These are phyloP conservation scores for Rachycentron canadum DNA, from an alignment of 2,797 vertebrate genomes.

Conservation along the genomic window DNA sequence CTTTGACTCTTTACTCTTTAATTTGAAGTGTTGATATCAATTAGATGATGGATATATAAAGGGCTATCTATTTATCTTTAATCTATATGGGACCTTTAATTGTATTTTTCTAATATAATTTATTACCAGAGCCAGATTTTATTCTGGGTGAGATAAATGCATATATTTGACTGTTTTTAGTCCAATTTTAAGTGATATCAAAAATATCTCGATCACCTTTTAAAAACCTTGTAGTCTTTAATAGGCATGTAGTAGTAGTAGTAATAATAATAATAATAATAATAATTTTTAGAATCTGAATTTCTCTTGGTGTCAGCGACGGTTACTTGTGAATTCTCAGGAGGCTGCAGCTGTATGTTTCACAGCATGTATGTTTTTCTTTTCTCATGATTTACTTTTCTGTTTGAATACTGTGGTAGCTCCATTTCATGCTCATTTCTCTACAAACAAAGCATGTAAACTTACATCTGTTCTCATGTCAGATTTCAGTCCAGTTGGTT, in stretches of 20 bases:
- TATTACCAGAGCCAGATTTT: too few relatives aligned
- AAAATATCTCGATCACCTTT: neutral
- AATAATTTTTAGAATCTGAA: neutral
- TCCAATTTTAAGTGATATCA: too few relatives aligned
- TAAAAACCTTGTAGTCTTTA: neutral
- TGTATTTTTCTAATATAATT: too few relatives aligned
- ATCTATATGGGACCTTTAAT: too few relatives aligned
- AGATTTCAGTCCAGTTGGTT: neutral
- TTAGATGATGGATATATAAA: too few relatives aligned
- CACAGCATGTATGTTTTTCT: slow-evolving; percentile 52
- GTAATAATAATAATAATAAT: too few relatives aligned
- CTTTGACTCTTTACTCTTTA: too few relatives aligned
- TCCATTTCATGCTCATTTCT: slow-evolving; percentile 11
- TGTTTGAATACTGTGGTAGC: slow-evolving; percentile 7
- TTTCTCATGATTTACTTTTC: neutral
- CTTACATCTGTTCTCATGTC: neutral
- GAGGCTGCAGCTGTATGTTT: slow-evolving; percentile 44
- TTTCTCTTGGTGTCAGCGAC: neutral
- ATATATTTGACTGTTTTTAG: too few relatives aligned
- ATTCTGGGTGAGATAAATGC: too few relatives aligned
- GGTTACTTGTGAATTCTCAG: slow-evolving; percentile 18
- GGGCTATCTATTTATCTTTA: too few relatives aligned
- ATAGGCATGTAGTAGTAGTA: neutral
- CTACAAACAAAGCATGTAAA: slow-evolving; percentile 3
- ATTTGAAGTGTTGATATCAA: too few relatives aligned